Evolutionary conservation across 2,888 invertebrate genomes (phyloP).

Genomic region (Ophraella communa): DNA sequence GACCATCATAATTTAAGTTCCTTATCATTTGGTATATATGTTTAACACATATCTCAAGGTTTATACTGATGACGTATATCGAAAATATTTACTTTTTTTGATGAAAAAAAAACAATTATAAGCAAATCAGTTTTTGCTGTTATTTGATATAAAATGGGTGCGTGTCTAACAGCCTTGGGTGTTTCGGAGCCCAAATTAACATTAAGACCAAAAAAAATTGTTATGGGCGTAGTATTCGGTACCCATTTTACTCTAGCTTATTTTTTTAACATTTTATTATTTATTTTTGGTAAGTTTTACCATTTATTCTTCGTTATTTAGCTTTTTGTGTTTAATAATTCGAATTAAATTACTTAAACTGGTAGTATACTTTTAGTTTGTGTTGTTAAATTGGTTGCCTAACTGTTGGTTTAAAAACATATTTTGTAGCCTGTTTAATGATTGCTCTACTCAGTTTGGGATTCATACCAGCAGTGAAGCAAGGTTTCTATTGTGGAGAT

Average conservation of each 20-base stretch:
- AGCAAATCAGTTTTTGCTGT: too few species aligned
- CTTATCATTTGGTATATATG: neutral
- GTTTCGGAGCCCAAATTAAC: neutral
- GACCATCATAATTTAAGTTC: neutral
- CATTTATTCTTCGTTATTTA: too few species aligned
- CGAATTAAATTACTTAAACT: too few species aligned
- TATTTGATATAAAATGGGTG: constrained; percentile 19
- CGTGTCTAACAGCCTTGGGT: neutral
- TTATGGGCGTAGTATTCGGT: constrained; percentile 8
- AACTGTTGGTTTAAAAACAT: neutral
- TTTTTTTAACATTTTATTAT: neutral
- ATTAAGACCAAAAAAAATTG: constrained; percentile 1
- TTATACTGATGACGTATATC: neutral
- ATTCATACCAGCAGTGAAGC: constrained; percentile 64
- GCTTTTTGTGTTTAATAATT: too few species aligned
- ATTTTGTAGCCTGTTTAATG: constrained; percentile 17
- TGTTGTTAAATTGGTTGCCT: neutral
- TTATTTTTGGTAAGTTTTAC: constrained; percentile 19
- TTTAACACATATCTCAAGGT: neutral
- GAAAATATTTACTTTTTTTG: neutral
- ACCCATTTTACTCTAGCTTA: constrained; percentile 13
- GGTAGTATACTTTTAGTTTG: too few species aligned
- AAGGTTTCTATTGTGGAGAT: constrained; percentile 76
- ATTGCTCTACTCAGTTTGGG: constrained; percentile 20
- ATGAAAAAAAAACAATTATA: too few species aligned